Evolutionary conservation across 2,888 invertebrate genomes (phyloP), one percentile per base, ranked within the genome.

Genomic region (Drosophila kanekoi): DNA sequence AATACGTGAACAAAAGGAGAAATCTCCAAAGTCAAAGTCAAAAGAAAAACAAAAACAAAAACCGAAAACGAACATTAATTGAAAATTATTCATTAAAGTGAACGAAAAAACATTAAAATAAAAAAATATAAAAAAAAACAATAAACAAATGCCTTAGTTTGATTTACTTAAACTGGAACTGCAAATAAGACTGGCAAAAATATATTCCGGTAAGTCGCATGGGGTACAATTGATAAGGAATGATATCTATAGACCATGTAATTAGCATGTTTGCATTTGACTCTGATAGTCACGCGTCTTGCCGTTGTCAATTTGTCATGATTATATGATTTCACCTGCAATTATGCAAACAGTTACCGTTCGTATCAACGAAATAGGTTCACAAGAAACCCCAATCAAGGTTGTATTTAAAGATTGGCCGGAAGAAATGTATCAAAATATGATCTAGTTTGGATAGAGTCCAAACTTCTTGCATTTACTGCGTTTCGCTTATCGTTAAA

Each of bases 71-170:
- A 63, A 62, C 54, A 79, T 87, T 75, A 65, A 81, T 83, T 83
- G 81, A 71, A 76, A 79, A 74, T 79, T 84, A 83, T 81, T 81
- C 72, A 87, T 87, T 81, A 83, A 83, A 83, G 64, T 83, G 81
- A 63, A 40, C 38, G 38, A 38, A 51, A 40, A 45, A 28, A 45
- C 43, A 20, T 0, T 11, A 48, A 48, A 54, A 37, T 0, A 37
- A 37, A 45, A 71, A 58, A 81, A 62, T 76, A 3, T 20, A 2
- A 60, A 48, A 70, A 58, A 68, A 67, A 76, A 63, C 54, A 62
- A 54, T 65, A 70, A 64, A 68, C 62, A 61, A 71, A 54, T 33
- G 4, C 10, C 23, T n/a, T 13, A 41, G n/a, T 35, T 28, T 70
- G n/a, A 14, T 68, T 68, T 56, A 43, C 18, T 68, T 67, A 32